phyloP scores from a whole-genome alignment of 2,888 invertebrate species.

The Prosapia bicincta region DNA sequence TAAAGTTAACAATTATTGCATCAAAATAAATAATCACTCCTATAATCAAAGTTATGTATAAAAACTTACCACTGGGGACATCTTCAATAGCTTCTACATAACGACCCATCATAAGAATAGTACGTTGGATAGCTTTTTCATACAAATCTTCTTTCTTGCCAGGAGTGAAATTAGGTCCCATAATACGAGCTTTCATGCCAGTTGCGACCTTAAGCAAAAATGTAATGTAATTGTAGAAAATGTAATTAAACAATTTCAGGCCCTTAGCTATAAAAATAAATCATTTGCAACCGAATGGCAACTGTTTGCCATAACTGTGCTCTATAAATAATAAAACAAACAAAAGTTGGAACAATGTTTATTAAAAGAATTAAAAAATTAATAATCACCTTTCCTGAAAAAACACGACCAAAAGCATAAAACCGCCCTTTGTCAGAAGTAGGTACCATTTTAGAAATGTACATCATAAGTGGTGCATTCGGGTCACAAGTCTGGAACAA shows the following conservation, averaged over 20 bases:
- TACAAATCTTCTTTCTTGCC: slow-evolving; percentile 99
- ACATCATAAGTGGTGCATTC: slow-evolving; percentile 99
- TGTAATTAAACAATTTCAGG: neutral
- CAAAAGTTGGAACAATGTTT: no score
- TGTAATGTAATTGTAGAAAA: no score
- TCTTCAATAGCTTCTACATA: slow-evolving; percentile 99
- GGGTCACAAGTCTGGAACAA: slow-evolving; percentile 79
- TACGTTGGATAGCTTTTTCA: slow-evolving; percentile 98
- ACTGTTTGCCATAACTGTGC: neutral
- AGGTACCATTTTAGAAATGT: slow-evolving; percentile 99
- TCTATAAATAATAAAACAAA: neutral
- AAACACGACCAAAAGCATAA: slow-evolving; percentile 99
- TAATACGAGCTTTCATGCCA: slow-evolving; percentile 93
- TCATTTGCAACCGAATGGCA: neutral
- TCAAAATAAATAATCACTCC: no score
- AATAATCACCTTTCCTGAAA: slow-evolving; percentile 80
- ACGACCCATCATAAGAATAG: slow-evolving; percentile 99
- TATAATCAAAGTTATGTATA: no score
- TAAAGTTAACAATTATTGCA: no score
- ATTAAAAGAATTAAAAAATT: no score
- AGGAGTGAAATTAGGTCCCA: slow-evolving; percentile 97
- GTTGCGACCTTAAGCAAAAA: slow-evolving; percentile 57
- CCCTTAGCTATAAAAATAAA: neutral
- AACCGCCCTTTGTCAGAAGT: slow-evolving; percentile 99
- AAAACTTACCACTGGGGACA: slow-evolving; percentile 79